Conservation (phyloP, 2,888 invertebrate genomes). For the Microdon myrmicae region DNA sequence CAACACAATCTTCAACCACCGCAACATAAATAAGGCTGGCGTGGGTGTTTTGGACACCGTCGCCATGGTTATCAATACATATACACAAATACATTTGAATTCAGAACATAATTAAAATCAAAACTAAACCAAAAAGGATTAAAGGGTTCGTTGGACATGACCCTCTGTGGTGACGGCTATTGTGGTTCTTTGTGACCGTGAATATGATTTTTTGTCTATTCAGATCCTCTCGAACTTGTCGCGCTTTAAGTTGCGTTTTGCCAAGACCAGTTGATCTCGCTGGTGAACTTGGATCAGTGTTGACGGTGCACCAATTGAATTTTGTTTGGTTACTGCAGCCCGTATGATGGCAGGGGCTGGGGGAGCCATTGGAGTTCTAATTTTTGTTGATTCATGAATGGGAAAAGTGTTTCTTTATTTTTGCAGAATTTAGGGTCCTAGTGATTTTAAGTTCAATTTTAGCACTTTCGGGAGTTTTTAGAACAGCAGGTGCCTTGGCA, state of each 20-base stretch:
- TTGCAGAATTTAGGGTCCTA: constrained; percentile 22
- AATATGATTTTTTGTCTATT: no score
- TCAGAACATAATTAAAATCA: no score
- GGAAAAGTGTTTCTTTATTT: constrained; percentile 20
- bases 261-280: constrained; percentile 75
- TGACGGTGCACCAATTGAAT: constrained; percentile 28
- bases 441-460: constrained; percentile 57
- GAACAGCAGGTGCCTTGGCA: constrained; percentile 15
- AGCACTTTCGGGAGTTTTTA: constrained; percentile 54
- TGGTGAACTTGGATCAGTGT: constrained; percentile 68
- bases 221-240: constrained; percentile 58
- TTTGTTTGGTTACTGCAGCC: constrained; percentile 51
- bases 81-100: no score
- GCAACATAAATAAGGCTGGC: no score
- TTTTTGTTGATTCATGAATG: constrained; percentile 5
- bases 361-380: constrained; percentile 12
- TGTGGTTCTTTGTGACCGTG: no score
- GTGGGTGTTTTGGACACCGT: no score
- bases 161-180: no score
- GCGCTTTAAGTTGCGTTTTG: constrained; percentile 76
- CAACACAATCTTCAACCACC: no score
- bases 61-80: no score
- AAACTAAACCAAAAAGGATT: no score
- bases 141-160: no score
- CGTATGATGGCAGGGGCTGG: constrained; percentile 49